A percentile compares a stretch with the other conserved stretches of the same genome.
Evolutionary conservation across 2,797 vertebrate genomes (phyloP).

Genomic region (Intellagama lesueurii): DNA sequence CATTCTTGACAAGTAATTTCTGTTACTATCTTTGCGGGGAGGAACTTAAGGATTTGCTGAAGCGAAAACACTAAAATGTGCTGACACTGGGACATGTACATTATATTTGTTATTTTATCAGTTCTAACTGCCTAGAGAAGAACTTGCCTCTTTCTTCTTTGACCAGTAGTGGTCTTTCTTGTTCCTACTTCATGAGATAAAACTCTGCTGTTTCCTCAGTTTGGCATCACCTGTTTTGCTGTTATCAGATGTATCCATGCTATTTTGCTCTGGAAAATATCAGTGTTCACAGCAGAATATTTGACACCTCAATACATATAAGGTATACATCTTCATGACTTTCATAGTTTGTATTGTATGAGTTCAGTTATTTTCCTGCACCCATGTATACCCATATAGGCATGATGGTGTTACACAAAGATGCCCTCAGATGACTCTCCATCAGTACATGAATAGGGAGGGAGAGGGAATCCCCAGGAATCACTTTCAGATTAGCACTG

Average conservation of each 20-base stretch:
- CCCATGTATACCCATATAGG: not conserved
- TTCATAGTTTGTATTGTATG: not conserved
- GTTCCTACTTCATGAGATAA: not conserved
- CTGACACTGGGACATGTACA: not conserved
- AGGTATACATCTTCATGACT: not conserved
- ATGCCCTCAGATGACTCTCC: not conserved
- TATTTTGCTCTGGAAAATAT: constrained; percentile 15
- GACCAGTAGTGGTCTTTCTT: not conserved
- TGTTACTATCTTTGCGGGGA: not conserved
- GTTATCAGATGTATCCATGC: constrained; percentile 15
- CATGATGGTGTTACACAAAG: not conserved
- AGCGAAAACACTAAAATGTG: not conserved
- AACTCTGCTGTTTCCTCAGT: not conserved
- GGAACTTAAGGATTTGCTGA: not conserved
- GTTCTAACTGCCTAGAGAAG: not conserved
- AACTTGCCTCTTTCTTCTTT: not conserved
- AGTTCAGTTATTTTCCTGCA: not conserved
- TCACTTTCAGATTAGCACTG: not conserved
- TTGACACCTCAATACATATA: not conserved
- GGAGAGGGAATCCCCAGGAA: not conserved
- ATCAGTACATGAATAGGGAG: not conserved
- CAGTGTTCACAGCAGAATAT: not conserved
- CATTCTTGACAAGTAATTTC: not conserved
- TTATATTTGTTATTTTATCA: not conserved
- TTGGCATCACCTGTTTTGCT: not conserved